A percentile compares a stretch with the other conserved stretches of the same genome.
Conservation (phyloP, 2,797 vertebrate species). For the Alexandromys oeconomus region DNA sequence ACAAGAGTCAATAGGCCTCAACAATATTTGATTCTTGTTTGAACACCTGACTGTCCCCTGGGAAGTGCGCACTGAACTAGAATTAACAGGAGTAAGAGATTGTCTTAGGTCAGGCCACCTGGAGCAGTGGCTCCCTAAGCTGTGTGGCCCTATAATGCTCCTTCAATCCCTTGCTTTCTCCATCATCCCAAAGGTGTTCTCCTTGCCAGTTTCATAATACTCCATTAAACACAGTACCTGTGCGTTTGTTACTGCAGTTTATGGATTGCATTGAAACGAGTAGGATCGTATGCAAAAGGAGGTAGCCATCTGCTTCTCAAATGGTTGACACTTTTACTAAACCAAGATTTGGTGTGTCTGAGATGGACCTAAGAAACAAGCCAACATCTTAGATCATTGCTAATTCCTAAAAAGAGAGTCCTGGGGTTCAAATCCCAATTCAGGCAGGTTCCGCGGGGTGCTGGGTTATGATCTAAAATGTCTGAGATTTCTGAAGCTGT, state of each 20-base stretch:
- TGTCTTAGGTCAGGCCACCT: slow-evolving; percentile 29
- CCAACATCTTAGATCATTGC: neutral
- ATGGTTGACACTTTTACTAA: slow-evolving; percentile 12
- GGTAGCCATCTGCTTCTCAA: neutral
- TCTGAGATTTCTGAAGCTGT: neutral
- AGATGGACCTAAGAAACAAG: slow-evolving; percentile 13
- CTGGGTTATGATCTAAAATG: neutral
- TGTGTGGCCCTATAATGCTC: neutral
- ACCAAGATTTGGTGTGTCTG: neutral
- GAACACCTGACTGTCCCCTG: slow-evolving; percentile 69
- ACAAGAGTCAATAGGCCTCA: slow-evolving; percentile 63
- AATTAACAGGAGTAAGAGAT: slow-evolving; percentile 55
- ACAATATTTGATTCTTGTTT: slow-evolving; percentile 67
- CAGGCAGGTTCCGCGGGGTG: neutral
- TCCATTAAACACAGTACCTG: neutral
- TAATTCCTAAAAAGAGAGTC: neutral
- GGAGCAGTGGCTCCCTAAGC: neutral
- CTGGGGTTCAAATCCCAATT: neutral
- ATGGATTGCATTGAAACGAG: neutral
- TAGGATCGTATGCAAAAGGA: slow-evolving; percentile 23
- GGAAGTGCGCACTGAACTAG: neutral
- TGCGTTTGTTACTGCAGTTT: neutral
- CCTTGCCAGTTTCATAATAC: neutral
- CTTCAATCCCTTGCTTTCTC: neutral
- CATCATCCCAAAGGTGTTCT: neutral